Base-by-base conservation (phyloP, 2,888 invertebrate species). In the Griposia aprilina region DNA sequence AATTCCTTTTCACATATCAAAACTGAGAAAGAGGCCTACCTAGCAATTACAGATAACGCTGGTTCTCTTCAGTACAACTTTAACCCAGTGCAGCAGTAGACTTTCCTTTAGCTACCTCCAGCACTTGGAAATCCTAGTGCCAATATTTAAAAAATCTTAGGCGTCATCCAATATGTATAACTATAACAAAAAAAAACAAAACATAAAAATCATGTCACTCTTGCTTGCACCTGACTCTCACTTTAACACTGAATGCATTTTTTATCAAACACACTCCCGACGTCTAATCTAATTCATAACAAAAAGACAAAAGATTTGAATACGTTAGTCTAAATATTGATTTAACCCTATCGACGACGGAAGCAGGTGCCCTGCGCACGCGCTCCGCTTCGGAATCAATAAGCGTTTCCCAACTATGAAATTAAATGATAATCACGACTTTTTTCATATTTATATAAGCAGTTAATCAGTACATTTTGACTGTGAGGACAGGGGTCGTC, bases 371-470 rank as follows among this genome's bases (percentile, higher is more conserved):
- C 78, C n/a, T 69, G 87, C 90, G 95, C 96, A 95, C 96, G 96
- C 94, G 96, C 93, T 91, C 89, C 87, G 81, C 85, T 91, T 90
- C 90, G 70, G 93, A 95, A 94, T 95, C 96, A 96, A 95, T 96
- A 95, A 96, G 93, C 93, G 94, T 94, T 94, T 92, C 94, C 93
- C 93, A 94, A 94, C 96, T 96, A 96, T 96, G 96, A 97, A 97
- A 97, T 96, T 96, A 96, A 97, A 97, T 97, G 96, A 96, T 96
- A 96, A 96, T 96, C 96, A 96, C 93, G 83, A 92, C 93, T 94
- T 96, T 96, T 94, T 95, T 94, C 93, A 94, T 95, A 95, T 96
- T 95, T 95, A 94, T 94, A 93, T 93, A 94, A 93, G 94, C 93
- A 93, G 92, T 94, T 94, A 94, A 94, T 95, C 95, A 95, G 95